These are phyloP conservation scores for Bostrychus sinensis DNA, from an alignment of 2,113 vertebrate genomes.

Conservation along the genomic window DNA sequence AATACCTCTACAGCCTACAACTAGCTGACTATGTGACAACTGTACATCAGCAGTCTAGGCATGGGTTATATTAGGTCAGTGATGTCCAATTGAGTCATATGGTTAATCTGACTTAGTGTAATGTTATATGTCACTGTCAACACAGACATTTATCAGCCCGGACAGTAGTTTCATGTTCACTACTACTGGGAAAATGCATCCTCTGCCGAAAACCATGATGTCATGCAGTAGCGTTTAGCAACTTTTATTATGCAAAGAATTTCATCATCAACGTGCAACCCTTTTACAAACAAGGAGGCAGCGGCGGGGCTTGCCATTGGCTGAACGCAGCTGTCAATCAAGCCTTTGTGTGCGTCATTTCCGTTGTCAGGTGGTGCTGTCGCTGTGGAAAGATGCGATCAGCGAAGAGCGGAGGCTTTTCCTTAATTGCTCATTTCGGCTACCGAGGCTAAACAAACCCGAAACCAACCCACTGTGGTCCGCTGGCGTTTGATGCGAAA, in stretches of 20 bases:
- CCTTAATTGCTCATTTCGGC: slow-evolving; percentile 79
- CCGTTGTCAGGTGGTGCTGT: slow-evolving; percentile 87
- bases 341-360: slow-evolving; percentile 79
- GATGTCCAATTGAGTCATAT: slow-evolving; percentile 39
- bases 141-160: background rate
- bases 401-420: slow-evolving; percentile 80
- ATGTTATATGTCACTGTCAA: background rate
- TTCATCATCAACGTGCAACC: slow-evolving; percentile 52
- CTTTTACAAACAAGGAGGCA: slow-evolving; percentile 15
- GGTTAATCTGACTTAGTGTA: background rate
- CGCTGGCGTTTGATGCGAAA: slow-evolving; percentile 35
- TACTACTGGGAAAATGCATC: background rate
- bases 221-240: slow-evolving; percentile 50
- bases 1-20: too few species aligned
- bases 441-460: slow-evolving; percentile 65
- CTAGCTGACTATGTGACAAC: too few species aligned
- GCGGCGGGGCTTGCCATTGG: slow-evolving; percentile 55
- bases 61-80: background rate
- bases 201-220: slow-evolving; percentile 39
- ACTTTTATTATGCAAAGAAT: slow-evolving; percentile 54
- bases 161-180: background rate
- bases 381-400: slow-evolving; percentile 88
- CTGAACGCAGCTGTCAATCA: slow-evolving; percentile 67
- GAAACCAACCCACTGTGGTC: slow-evolving; percentile 47
- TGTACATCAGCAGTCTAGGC: too few species aligned